Conservation (phyloP, 2,888 invertebrate genomes). For the Diplolepis rosae region DNA sequence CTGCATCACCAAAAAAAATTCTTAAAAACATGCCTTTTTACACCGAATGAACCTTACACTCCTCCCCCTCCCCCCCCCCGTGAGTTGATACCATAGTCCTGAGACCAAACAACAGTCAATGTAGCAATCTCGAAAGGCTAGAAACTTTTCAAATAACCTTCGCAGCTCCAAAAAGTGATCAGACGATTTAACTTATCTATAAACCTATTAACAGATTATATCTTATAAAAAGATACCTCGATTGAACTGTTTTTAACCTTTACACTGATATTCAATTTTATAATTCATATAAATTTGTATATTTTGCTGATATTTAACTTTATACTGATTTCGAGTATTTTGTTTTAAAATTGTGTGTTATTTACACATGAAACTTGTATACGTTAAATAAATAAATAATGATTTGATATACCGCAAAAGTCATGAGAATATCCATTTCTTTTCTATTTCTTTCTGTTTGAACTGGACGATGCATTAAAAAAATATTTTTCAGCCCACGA, state of each 20-base stretch:
- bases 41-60: too few species aligned
- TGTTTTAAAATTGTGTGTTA: not conserved
- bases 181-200: not conserved
- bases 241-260: not conserved
- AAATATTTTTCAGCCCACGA: slow-evolving; percentile 13
- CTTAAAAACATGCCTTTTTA: too few species aligned
- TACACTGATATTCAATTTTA: too few species aligned
- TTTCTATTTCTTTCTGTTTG: not conserved
- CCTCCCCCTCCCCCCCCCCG: too few species aligned
- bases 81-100: too few species aligned
- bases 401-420: not conserved
- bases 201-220: not conserved
- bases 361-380: slow-evolving; percentile 10
- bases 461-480: slow-evolving; percentile 2
- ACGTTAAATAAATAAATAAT: not conserved
- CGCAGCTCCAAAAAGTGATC: not conserved
- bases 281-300: not conserved
- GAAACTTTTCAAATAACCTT: not conserved
- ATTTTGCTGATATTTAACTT: not conserved
- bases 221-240: slow-evolving; percentile 3
- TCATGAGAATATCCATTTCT: not conserved
- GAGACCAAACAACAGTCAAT: too few species aligned
- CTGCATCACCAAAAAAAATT: too few species aligned
- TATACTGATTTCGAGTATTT: not conserved
- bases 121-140: too few species aligned